Conservation (phyloP, 2,113 vertebrate genomes). For the Colaptes auratus region DNA sequence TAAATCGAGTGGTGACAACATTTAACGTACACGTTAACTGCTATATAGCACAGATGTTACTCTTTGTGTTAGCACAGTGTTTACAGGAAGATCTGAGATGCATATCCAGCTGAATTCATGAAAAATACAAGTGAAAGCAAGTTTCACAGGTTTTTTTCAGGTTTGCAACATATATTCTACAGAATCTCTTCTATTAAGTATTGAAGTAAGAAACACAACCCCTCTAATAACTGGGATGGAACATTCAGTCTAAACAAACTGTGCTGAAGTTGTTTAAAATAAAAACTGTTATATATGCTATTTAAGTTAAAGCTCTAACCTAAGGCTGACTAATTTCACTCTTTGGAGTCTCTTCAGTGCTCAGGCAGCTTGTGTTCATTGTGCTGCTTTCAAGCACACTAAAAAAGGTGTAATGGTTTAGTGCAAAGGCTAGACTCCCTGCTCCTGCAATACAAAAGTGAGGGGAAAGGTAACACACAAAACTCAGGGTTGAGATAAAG, state of each 20-base stretch:
- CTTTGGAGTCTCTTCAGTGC: not conserved
- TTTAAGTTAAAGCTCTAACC: not conserved
- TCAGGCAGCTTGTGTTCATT: not conserved
- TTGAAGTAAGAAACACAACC: not conserved
- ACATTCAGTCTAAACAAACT: not conserved
- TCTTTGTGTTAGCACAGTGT: not conserved
- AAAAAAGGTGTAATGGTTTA: not conserved
- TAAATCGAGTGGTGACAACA: not conserved
- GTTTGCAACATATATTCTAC: not conserved
- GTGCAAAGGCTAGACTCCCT: no score
- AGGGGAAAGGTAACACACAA: no score
- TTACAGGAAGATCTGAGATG: not conserved
- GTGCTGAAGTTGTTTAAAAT: not conserved
- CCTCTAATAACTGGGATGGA: not conserved
- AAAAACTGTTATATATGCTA: not conserved
- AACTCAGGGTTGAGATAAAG: no score
- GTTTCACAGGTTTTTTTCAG: not conserved
- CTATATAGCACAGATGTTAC: not conserved
- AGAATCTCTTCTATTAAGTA: not conserved
- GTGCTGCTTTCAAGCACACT: not conserved
- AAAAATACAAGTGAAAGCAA: not conserved
- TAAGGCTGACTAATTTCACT: not conserved
- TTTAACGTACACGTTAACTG: not conserved
- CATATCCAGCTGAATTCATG: not conserved
- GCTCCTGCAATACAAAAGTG: no score